Conservation (phyloP, 2,888 invertebrate species). For the Drosophila kambysellisi region DNA sequence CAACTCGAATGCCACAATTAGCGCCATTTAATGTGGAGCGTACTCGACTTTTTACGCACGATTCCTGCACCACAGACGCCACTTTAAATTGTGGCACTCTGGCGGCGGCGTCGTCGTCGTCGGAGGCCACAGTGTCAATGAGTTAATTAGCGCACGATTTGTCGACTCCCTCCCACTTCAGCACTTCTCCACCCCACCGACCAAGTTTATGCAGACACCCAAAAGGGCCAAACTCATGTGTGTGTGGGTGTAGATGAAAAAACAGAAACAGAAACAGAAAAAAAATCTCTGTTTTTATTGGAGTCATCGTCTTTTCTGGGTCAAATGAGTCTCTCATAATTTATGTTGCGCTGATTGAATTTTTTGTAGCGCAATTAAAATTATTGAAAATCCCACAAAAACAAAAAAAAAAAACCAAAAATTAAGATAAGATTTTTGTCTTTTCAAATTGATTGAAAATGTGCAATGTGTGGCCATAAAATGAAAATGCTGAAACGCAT, state of each 20-base stretch:
- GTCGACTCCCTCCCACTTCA: conserved; percentile 44
- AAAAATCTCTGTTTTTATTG: conserved; percentile 69
- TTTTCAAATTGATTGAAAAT: conserved; percentile 41
- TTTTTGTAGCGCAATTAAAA: conserved; percentile 73
- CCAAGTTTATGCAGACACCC: conserved; percentile 3
- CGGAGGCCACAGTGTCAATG: conserved; percentile 77
- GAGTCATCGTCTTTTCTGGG: conserved; percentile 70
- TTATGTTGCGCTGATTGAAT: conserved; percentile 75
- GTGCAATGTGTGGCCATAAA: conserved; percentile 41
- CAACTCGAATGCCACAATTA: conserved; percentile 72
- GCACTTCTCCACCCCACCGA: not conserved
- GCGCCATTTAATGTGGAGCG: conserved; percentile 82
- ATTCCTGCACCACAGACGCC: conserved; percentile 74
- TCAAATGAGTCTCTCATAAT: conserved; percentile 64
- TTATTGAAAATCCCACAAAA: conserved; percentile 60
- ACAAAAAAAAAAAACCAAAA: conserved; percentile 20
- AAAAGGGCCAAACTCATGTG: conserved; percentile 21
- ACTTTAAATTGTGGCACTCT: conserved; percentile 48
- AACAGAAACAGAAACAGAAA: conserved; percentile 11
- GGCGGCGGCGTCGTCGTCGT: not conserved
- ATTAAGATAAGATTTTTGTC: conserved; percentile 35
- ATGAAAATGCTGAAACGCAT: conserved; percentile 53
- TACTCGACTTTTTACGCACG: conserved; percentile 77
- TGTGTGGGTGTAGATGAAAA: conserved; percentile 34
- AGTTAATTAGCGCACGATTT: conserved; percentile 80